A percentile compares a stretch with the other conserved stretches of the same genome.
Evolutionary conservation across 2,888 invertebrate species (phyloP).

Genomic region (Myathropa florea): DNA sequence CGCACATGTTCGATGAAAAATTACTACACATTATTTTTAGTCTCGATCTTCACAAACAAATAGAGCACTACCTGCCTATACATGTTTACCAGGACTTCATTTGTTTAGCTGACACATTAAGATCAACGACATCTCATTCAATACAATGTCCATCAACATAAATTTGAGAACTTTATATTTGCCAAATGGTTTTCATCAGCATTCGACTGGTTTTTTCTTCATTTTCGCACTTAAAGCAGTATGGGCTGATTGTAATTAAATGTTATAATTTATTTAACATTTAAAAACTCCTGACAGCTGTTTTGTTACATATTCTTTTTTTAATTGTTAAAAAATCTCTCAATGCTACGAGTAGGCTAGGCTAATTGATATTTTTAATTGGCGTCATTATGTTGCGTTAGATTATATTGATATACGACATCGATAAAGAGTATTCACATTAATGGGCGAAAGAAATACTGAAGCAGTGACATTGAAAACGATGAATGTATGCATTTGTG

Average conservation of each 20-base stretch:
- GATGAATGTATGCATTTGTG: too few species aligned
- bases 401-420: not conserved
- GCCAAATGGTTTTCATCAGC: constrained; percentile 35
- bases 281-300: not conserved
- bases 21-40: constrained; percentile 15
- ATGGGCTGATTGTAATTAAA: constrained; percentile 6
- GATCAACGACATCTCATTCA: constrained; percentile 21
- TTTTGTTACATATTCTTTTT: not conserved
- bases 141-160: constrained; percentile 36
- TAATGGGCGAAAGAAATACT: not conserved
- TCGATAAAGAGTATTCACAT: not conserved
- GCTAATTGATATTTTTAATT: not conserved
- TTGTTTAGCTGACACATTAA: constrained; percentile 16
- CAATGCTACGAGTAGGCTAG: not conserved
- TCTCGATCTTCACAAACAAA: constrained; percentile 19
- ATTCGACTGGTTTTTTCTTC: not conserved
- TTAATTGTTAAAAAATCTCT: too few species aligned
- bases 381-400: not conserved
- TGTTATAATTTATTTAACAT: not conserved
- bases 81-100: constrained; percentile 32
- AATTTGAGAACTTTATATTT: constrained; percentile 39
- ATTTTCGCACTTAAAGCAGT: not conserved
- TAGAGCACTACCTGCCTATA: not conserved
- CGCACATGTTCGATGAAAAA: not conserved
- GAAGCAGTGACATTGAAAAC: not conserved